Evolutionary conservation across 2,888 invertebrate species (phyloP).

Genomic region (Cryptosula pallasiana): DNA sequence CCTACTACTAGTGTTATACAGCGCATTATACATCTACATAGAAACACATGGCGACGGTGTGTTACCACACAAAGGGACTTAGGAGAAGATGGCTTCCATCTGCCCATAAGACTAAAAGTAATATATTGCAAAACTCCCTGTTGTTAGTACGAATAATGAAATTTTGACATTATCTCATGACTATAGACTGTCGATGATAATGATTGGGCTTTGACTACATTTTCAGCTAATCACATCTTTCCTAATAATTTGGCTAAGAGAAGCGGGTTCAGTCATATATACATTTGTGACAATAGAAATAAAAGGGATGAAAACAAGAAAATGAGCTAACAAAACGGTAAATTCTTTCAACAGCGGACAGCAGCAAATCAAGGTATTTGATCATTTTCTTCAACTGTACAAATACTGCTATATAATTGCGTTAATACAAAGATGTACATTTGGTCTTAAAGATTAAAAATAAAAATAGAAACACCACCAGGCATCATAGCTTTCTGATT

Average conservation of each 20-base stretch:
- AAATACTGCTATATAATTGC: not conserved
- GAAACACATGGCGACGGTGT: not conserved
- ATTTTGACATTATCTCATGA: not conserved
- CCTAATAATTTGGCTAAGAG: too few species aligned
- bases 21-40: not conserved
- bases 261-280: not conserved
- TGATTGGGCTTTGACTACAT: not conserved
- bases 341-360: not conserved
- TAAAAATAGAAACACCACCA: not conserved
- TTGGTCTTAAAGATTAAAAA: slow-evolving; percentile 2
- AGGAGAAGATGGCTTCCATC: not conserved
- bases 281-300: not conserved
- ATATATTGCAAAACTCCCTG: not conserved
- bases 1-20: not conserved
- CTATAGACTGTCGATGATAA: not conserved
- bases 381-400: not conserved
- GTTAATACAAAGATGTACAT: not conserved
- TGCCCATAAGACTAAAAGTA: not conserved
- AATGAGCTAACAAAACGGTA: not conserved
- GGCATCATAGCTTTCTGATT: not conserved
- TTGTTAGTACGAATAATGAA: not conserved
- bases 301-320: not conserved
- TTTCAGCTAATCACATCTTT: not conserved
- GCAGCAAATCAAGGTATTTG: not conserved
- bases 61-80: not conserved